Base-by-base conservation (phyloP, 1,140 invertebrate species). In the Pectinophora gossypiella region DNA sequence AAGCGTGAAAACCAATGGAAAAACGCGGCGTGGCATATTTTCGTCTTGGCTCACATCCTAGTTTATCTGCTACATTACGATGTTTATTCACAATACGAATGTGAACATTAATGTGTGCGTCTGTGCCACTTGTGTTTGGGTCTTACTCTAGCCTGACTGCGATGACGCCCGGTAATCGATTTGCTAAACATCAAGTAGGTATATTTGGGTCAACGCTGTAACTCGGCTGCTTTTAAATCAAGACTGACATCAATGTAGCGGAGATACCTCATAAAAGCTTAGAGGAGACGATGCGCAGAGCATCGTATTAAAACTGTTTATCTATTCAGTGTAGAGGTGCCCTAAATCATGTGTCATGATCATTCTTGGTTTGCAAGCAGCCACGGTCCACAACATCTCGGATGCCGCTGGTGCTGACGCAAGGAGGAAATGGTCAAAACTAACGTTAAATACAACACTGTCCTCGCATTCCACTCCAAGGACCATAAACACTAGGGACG, bases 41-140 rank as follows among this genome's bases (percentile, higher is more conserved):
- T 86, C 83, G 83, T 86, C 83, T 86, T 87, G 83, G 83, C 83
- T 85, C 77, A 73, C 75, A 85, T 85, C 83, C 83, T 86, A 86
- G 83, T 86, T 86, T 84, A 86, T 86, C 83, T 83, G 83, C 76
- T 86, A 84, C 83, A 86, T 86, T 83, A 84, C 81, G 81, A 86
- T 86, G 83, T 86, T 86, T 86, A 86, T 85, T 85, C 83, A 86
- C 79, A 86, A 86, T 86, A 83, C 83, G 73, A 82, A 83, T 80
- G 77, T 62, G 76, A 77, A 62, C 79, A 81, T 84, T 83, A 78
- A 84, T 84, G 78, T 79, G 78, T 81, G 81, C 73, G 76, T 84
- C 71, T 71, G 67, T 54, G 64, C 76, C 71, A 79, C 78, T 86
- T 76, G 71, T 78, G 70, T 70, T 75, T 60, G 57, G 56, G 67